Evolutionary conservation across 1,140 invertebrate species (phyloP), one percentile per base, ranked within the genome.

Genomic region (Hirudo medicinalis): DNA sequence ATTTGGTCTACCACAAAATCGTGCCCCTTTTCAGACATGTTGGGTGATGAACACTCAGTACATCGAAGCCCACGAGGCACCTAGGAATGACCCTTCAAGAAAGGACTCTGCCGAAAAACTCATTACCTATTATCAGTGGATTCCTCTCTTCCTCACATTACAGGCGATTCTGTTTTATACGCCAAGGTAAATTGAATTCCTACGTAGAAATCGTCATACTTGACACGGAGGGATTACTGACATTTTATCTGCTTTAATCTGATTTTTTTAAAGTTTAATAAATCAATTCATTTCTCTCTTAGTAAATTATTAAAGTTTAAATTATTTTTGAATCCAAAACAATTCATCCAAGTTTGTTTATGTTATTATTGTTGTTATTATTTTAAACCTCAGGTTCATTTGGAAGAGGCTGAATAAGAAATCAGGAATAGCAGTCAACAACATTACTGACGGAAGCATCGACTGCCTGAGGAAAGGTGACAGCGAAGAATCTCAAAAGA

Each of bases 101-200:
- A 15, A 11, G 43, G 63, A 54, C 22, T 27, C 40, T 19, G 22
- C 49, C 22, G 57, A 70, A 57, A 73, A 27, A 53, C 68, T 36
- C 20, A 75, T 76, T 13, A 67, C 72, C 20, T 82, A 82, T 71
- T 83, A 83, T 73, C 81, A 81, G 77, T 95, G 92, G 92, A 90
- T 94, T 57, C 92, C 90, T 80, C 91, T 91, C 76, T 85, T 91
- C 71, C 84, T 94, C 72, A 78, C 79, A 79, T 87, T 86, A n/a
- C 87, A 95, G 90, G 92, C 92, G 76, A 91, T 94, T 82, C 84
- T 95, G 76, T 96, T 96, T 85, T 96, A 95, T 85, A 90, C 91
- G 75, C 92, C 92, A 68, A 87, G 93, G 60, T 49, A 49, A 49
- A 49, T 5, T 15, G 43, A 49, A 49, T 36, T 36, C n/a, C n/a